Base-by-base conservation (phyloP, 1,140 invertebrate species). In the Drosophila pectinifera region DNA sequence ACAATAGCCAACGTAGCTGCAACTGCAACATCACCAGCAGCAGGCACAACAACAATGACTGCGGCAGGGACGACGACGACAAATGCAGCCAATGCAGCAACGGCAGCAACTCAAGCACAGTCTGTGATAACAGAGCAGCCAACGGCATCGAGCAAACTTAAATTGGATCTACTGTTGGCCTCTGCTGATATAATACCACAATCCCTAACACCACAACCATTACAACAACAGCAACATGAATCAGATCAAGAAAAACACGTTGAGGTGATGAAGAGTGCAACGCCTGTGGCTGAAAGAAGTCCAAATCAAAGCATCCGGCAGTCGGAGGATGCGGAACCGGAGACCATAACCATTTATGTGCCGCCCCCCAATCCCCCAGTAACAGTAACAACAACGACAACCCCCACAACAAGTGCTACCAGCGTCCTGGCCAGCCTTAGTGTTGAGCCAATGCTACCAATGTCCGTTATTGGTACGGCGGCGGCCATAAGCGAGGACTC, bases 71-170 rank as follows among this genome's bases (percentile, higher is more conserved):
- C 55, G 53, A 14, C 56, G 20, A 36, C 53, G 13, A 24, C 39
- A 20, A 31, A 46, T 49, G 20, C 46, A 45, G 38, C 39, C 16
- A 31, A 46, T 49, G 20, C 46, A 45, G 38, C 63, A 42, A 45
- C 65, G 65, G 54, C 72, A 55, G 55, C 67, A 81, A 80, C 77
- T 76, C 90, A 91, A 91, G 83, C 78, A 91, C 84, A 90, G 74
- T 91, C 91, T 92, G 91, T 92, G 90, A 91, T 92, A 91, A 92
- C 91, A 86, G 91, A 91, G 88, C 91, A 91, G 79, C 91, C 91
- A 84, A 91, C 90, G 65, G 75, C 90, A 78, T 85, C 90, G 61
- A 91, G 75, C 56, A 91, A 91, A 78, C 74, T 91, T 49, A 81
- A 90, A 64, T 74, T 80, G 78, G 83, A 91, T 76, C 72, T 91